Evolutionary conservation across 2,888 invertebrate species (phyloP).

Genomic region (Diaperis boleti): DNA sequence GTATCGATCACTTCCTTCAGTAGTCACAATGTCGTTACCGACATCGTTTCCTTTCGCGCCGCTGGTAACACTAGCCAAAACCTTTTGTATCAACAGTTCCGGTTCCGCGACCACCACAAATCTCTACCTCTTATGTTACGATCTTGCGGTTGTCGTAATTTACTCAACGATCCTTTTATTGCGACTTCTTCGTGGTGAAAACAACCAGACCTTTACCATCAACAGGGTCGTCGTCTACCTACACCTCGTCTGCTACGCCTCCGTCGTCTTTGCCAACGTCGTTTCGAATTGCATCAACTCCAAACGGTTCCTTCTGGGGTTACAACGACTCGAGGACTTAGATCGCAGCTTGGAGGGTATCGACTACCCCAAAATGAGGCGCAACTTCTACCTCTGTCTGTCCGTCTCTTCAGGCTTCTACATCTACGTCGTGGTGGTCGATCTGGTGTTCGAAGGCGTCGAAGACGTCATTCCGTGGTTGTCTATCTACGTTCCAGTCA

Average conservation of each 20-base stretch:
- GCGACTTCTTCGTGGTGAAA: background rate
- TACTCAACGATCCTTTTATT: background rate
- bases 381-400: background rate
- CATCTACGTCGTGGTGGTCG: background rate
- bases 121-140: background rate
- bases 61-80: too few relatives aligned
- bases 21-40: too few relatives aligned
- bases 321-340: background rate
- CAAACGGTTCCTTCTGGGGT: background rate
- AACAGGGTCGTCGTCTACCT: conserved; percentile 1
- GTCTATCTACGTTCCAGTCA: background rate
- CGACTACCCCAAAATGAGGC: background rate
- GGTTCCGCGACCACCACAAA: background rate
- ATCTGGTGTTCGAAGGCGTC: background rate
- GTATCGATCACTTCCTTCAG: too few relatives aligned
- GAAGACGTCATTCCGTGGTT: background rate
- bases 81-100: background rate
- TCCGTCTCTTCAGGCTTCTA: background rate
- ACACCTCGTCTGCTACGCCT: conserved; percentile 2
- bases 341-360: background rate
- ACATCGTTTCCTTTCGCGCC: too few relatives aligned
- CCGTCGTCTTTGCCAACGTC: background rate
- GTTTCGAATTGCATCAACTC: conserved; percentile 7
- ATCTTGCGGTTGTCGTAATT: background rate
- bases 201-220: background rate